These are phyloP conservation scores for Apteryx mantelli DNA, from an alignment of 2,113 vertebrate species.

Conservation along the genomic window DNA sequence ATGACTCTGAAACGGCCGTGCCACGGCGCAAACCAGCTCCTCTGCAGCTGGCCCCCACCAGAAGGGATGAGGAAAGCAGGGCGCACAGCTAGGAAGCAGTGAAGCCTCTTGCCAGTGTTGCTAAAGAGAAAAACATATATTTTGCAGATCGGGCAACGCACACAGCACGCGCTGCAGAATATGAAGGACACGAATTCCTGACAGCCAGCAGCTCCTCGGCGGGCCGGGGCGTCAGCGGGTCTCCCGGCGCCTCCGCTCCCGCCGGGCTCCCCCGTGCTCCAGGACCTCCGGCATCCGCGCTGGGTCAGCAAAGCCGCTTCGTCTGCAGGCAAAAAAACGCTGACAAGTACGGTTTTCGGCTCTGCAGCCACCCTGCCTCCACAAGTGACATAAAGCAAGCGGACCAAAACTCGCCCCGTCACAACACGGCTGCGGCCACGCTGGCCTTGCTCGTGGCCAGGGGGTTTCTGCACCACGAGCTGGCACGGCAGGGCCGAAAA, in stretches of 20 bases:
- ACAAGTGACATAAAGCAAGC: accelerated
- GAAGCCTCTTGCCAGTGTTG: accelerated
- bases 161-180: neutral
- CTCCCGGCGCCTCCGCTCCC: neutral
- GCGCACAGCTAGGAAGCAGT: neutral
- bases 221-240: neutral
- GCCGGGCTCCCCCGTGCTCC: neutral
- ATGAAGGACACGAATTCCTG: neutral
- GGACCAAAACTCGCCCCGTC: neutral
- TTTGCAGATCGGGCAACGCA: neutral
- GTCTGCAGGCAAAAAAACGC: accelerated
- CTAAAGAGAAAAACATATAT: neutral
- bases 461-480: accelerated
- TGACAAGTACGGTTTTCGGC: neutral
- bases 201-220: neutral
- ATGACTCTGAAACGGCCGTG: neutral
- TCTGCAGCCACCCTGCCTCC: neutral
- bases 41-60: neutral
- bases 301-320: neutral
- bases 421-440: accelerated
- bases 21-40: neutral
- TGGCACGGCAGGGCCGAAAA: accelerated
- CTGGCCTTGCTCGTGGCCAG: neutral
- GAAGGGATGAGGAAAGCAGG: neutral
- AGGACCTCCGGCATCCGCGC: neutral